Evolutionary conservation across 2,888 invertebrate species (phyloP), one percentile per base, ranked within the genome.

Genomic region (Hypolimnas misippus): DNA sequence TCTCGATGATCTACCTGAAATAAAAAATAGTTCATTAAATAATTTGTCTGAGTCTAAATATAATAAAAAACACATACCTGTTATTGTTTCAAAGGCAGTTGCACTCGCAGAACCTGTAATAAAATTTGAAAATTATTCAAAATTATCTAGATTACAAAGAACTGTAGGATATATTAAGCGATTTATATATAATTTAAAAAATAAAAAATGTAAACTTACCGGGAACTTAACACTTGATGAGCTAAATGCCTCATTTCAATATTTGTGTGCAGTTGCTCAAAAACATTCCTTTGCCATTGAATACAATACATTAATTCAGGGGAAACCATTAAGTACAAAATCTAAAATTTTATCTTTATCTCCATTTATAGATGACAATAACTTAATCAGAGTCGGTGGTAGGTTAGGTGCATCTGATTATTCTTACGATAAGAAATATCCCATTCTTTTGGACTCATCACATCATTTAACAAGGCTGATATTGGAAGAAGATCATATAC

Each of bases 101-200:
- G 6, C 12, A 33, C 7, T 33, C 33, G 33, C 33, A 12, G 52
- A 66, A 44, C 7, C 40, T 29, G 12, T 63, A 49, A 60, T 65
- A 16, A 44, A 55, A 33, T 59, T 60, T 14, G 38, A 61, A 25
- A 44, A 44, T 1, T 65, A 44, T 59, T 65, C 62, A 10, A 65
- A 44, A 35, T 62, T 67, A 49, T 42, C 8, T 51, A 46, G 35
- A 61, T 19, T 65, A 5, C 40, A 65, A 62, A 33, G 65, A 58
- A 3, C 57, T 7, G 61, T 25, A 25, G 25, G 25, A 25, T 25
- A 25, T 25, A 25, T 25, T 25, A 5, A 25, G 25, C 25, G 5
- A 3, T 65, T 66, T 44, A 63, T 68, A 7, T 17, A 63, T 46
- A 69, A 71, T 46, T 35, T 57, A 42, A 65, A 58, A 65, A 62